Evolutionary conservation across 2,113 vertebrate genomes (phyloP), one percentile per base, ranked within the genome.

Genomic region (Saccopteryx leptura): DNA sequence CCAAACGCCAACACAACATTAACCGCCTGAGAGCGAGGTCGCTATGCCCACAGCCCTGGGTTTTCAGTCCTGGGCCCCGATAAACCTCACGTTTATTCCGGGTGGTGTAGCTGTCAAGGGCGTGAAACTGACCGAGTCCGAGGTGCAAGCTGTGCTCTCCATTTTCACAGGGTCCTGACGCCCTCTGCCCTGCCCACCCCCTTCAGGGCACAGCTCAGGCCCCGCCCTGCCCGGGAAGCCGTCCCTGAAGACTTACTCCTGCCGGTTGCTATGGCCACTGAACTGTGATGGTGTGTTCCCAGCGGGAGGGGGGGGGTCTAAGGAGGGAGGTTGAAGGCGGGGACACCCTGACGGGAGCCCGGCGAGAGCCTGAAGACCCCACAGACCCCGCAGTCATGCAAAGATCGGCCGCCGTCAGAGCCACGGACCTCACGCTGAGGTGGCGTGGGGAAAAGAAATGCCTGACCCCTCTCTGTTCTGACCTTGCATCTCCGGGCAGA

Each of bases 1-100:
- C 60, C 74, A 97, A 96, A 85, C 60, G 61, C 56, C 88, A 96
- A 92, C 60, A 63, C 31, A 72, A 93, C 28, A 79, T 93, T 88
- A 33, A 68, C 52, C 89, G 26, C 58, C 17, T 68, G 88, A 54
- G 91, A 94, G 76, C 91, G 90, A 85, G 26, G 74, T 58, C n/a
- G 31, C 63, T 23, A 54, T 21, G 4, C n/a, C 60, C 54, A 17
- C 52, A 39, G 8, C 7, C 7, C 19, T 83, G 6, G 14, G n/a
- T 46, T 15, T 83, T 54, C 46, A 69, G 18, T 61, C 68, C 50
- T 1, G 14, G 24, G 46, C 48, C 23, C 3, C 17, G 61, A 79
- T 39, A 48, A 61, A 66, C 33, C 50, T 14, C 18, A 66, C 8
- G 9, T 31, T 90, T 52, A 58, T 58, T 8, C 28, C 28, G 72